Base-by-base conservation (phyloP, 2,888 invertebrate genomes). In the Dexiosoma caninum region DNA sequence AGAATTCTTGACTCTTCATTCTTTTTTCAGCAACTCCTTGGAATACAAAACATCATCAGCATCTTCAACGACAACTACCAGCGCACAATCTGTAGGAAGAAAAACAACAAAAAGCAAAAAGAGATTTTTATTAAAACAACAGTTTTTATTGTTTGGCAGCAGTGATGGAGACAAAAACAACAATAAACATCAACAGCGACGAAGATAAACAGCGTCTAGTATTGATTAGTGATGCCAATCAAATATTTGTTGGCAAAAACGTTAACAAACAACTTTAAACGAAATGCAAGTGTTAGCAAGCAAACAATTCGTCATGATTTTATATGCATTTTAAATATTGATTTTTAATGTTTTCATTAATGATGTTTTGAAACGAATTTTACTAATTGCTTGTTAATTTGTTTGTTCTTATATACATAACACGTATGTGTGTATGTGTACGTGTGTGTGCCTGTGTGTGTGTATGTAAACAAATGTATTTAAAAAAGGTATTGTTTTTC, bases 201-300 rank as follows among this genome's bases (percentile, higher is more conserved):
- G 46, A 30, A 27, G 23, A 37, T 64, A 44, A 64, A 60, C 37
- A 51, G 71, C 60, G 19, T 60, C 71, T 55, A 64, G 55, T 64
- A 75, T 60, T 40, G 59, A 59, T 75, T 60, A 75, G 67, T 75
- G 75, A 51, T 75, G 75, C 75, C 75, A 75, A 75, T 75, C 59
- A 59, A 67, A 67, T 51, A 51, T 51, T 59, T 75, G 23, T 35
- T 57, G 46, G 51, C 9, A 21, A 44, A 62, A 46, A 46, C 42
- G 40, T 67, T 40, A 7, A 44, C 14, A 19, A 44, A 27, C 3
- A n/a, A 16, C 19, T 62, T 21, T 53, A 2, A 62, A 35, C 21
- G 12, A 27, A 70, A 46, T 21, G 35, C 44, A 70, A 21, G 21
- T n/a, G n/a, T n/a, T n/a, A n/a, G n/a, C n/a, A n/a, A n/a, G n/a